Evolutionary conservation across 1,140 invertebrate species (phyloP).

Genomic region (Neodiprion virginianus): DNA sequence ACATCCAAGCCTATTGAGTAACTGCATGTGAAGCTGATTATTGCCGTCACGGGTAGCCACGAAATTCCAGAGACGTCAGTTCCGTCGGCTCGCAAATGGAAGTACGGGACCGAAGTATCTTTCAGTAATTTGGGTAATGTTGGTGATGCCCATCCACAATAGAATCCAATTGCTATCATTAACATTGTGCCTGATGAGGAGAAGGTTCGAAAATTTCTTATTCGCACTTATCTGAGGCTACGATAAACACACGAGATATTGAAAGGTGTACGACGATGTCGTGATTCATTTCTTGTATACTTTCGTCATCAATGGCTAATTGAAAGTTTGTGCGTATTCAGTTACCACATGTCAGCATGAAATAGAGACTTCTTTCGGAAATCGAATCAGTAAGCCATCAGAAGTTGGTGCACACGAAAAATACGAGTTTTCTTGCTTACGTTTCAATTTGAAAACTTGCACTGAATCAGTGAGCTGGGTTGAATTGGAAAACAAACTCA

Average conservation of each 20-base stretch:
- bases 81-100: background rate
- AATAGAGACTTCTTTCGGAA: no score
- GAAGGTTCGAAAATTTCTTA: no score
- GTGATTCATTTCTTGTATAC: no score
- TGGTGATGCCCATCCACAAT: background rate
- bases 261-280: background rate
- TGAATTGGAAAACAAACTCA: no score
- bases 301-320: no score
- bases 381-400: no score
- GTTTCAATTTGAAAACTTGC: no score
- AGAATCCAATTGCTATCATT: background rate
- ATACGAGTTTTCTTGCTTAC: no score
- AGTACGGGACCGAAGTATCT: background rate
- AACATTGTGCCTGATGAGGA: background rate
- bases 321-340: no score
- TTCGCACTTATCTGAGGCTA: background rate
- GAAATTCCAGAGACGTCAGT: background rate
- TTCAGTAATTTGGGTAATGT: background rate
- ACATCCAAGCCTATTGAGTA: slow-evolving; percentile 74
- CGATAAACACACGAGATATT: background rate
- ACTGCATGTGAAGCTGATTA: slow-evolving; percentile 69
- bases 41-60: slow-evolving; percentile 54
- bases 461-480: no score
- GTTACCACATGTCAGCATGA: no score
- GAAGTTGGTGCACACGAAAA: no score